Evolutionary conservation across 2,113 vertebrate species (phyloP).

Genomic region (Trogon surrucura): DNA sequence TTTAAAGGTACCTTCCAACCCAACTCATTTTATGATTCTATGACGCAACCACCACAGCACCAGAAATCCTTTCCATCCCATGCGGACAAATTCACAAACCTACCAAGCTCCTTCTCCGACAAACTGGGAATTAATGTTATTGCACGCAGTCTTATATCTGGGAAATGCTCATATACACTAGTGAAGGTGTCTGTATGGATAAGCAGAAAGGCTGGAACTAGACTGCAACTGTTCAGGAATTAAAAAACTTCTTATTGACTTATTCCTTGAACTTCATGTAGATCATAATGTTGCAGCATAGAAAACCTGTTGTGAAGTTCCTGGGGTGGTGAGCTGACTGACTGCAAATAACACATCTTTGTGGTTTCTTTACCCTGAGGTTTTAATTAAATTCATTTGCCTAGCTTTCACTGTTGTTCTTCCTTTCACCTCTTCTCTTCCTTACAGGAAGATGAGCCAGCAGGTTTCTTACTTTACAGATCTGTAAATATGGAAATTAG

Average conservation of each 20-base stretch:
- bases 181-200: neutral
- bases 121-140: neutral
- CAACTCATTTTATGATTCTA: too few relatives aligned
- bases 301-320: conserved; percentile 8
- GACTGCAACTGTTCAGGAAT: neutral
- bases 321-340: neutral
- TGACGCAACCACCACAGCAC: neutral
- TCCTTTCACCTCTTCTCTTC: neutral
- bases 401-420: neutral
- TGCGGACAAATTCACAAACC: neutral
- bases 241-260: neutral
- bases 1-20: too few relatives aligned
- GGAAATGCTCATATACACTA: neutral
- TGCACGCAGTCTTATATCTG: neutral
- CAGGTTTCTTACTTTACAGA: neutral
- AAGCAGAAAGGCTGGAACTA: neutral
- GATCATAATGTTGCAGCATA: neutral
- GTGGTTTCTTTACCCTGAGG: neutral
- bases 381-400: neutral
- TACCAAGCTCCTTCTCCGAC: neutral
- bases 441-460: neutral
- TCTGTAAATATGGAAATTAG: neutral
- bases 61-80: neutral
- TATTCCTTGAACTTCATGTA: neutral
- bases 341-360: neutral